Base-by-base conservation (phyloP, 2,113 vertebrate genomes). In the Lepidothrix coronata region DNA sequence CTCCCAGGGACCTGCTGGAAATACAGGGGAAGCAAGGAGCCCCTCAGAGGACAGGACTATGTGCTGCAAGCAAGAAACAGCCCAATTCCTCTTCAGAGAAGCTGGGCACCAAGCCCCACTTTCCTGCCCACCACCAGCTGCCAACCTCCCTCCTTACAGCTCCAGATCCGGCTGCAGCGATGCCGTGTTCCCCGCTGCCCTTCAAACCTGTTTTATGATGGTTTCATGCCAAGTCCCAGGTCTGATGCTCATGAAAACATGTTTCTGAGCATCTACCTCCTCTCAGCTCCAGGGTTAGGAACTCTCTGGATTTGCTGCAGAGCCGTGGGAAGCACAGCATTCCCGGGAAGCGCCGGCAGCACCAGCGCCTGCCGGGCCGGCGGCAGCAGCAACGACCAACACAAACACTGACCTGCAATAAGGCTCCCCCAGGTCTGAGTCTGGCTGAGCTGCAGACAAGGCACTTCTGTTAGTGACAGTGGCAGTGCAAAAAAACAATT, bases 131-230 rank as follows among this genome's bases (percentile, higher is more conserved):
- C 44, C 25, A 2, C 31, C 88, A 37, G 41, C 46, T 59, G 25
- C 70, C 78, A 48, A 33, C 11, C 79, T 44, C 66, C 1, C 1
- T 23, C 61, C 95, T 92, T 3, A 89, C 68, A 0, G 89, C 83
- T 88, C 19, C 37, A 19, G 63, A 14, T 33, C 61, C 13, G 2
- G 67, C 54, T 3, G 1, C 72, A 13, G 74, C 3, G 0, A 15
- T 0, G 27, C 58, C 23, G 0, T 0, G 2, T n/a, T 86, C n/a
- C 70, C 79, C 0, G 0, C 5, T 0, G 35, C 55, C 28, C 48
- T 3, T 11, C 92, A 28, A 14, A 54, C 27, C 68, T 7, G 3
- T 7, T 19, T 33, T 5, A 24, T 2, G 1, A 59, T 0, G 1
- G 20, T 9, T 7, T 27, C 4, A 16, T 0, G n/a, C 57, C 33